Evolutionary conservation across 2,113 vertebrate species (phyloP).

Genomic region (Agapornis roseicollis): DNA sequence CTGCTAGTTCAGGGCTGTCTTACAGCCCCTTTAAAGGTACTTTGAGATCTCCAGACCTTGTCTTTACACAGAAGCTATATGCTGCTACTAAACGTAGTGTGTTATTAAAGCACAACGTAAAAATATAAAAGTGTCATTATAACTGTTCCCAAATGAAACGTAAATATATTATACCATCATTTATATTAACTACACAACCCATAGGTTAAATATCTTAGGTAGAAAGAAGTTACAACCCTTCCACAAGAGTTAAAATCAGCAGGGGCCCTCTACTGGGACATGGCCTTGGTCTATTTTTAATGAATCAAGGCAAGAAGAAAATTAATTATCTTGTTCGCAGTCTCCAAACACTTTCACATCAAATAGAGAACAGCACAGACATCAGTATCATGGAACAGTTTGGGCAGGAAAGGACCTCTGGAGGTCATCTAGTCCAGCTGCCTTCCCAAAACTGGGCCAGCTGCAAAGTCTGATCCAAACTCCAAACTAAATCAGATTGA

Average conservation of each 20-base stretch:
- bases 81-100: neutral
- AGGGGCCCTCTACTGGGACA: neutral
- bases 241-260: neutral
- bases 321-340: neutral
- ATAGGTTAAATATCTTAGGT: neutral
- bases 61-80: neutral
- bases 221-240: neutral
- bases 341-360: neutral
- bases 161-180: neutral
- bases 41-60: neutral
- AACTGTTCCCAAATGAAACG: neutral
- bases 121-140: neutral
- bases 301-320: neutral
- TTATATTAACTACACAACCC: neutral
- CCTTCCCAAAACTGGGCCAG: neutral
- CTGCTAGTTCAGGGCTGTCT: neutral
- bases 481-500: neutral
- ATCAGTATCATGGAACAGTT: rapidly evolving
- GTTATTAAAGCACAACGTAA: neutral
- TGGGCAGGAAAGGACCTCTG: neutral
- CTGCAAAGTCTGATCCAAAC: neutral
- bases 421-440: neutral
- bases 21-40: neutral
- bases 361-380: neutral
- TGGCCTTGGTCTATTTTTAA: neutral